These are phyloP conservation scores for Cremastinae sp. DNA, from an alignment of 2,888 invertebrate genomes.

Conservation along the genomic window DNA sequence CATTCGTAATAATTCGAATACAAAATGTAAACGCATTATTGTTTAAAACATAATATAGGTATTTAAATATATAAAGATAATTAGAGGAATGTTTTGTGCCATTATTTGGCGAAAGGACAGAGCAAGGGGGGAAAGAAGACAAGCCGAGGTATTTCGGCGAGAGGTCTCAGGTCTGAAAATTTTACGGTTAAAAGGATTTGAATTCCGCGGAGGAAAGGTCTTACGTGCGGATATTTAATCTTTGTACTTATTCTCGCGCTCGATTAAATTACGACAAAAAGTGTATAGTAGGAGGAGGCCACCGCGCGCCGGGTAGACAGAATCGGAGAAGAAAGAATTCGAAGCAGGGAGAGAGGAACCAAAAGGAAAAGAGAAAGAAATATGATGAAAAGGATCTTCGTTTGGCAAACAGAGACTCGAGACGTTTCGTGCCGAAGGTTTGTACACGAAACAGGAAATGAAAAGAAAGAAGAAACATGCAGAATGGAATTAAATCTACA, in stretches of 20 bases:
- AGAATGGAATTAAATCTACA: too few relatives aligned
- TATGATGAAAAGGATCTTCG: slow-evolving; percentile 5
- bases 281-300: not conserved
- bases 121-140: too few relatives aligned
- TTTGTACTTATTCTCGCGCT: slow-evolving; percentile 4
- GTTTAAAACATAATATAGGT: too few relatives aligned
- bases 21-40: too few relatives aligned
- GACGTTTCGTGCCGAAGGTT: slow-evolving; percentile 25
- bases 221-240: slow-evolving; percentile 16
- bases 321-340: not conserved
- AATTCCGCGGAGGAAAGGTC: slow-evolving; percentile 22
- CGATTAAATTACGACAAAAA: slow-evolving; percentile 13
- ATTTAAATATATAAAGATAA: too few relatives aligned
- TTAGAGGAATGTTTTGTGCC: too few relatives aligned
- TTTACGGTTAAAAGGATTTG: slow-evolving; percentile 29
- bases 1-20: too few relatives aligned
- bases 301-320: too few relatives aligned
- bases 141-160: too few relatives aligned
- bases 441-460: slow-evolving; percentile 13
- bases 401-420: not conserved
- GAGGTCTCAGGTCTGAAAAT: too few relatives aligned
- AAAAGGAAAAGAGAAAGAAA: not conserved
- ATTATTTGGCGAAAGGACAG: too few relatives aligned
- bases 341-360: not conserved
- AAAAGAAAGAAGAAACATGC: not conserved